phyloP scores from a whole-genome alignment of 2,888 invertebrate species.

The Tetrapedia diversipes region DNA sequence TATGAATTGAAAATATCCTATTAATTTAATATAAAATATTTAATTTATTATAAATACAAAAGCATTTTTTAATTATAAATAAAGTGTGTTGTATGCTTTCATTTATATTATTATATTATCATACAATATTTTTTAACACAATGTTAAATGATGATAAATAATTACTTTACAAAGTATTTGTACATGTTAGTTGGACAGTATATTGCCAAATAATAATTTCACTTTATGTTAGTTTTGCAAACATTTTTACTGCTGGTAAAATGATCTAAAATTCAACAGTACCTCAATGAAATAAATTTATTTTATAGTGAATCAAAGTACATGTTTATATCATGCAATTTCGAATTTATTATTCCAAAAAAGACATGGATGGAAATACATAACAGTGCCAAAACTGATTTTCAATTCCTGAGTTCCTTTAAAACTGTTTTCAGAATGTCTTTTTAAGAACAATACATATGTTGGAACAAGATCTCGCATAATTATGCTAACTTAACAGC shows the following conservation, averaged over 20 bases:
- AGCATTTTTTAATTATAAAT: slow-evolving; percentile 37
- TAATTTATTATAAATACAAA: slow-evolving; percentile 45
- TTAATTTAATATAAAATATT: slow-evolving; percentile 31
- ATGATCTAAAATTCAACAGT: slow-evolving; percentile 31
- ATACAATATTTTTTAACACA: slow-evolving; percentile 32
- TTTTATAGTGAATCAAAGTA: slow-evolving; percentile 66
- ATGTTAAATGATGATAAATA: slow-evolving; percentile 68
- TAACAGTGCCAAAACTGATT: slow-evolving; percentile 60
- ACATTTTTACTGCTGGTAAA: slow-evolving; percentile 44
- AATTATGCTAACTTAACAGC: slow-evolving; percentile 73
- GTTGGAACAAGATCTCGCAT: slow-evolving; percentile 50
- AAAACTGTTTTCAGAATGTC: slow-evolving; percentile 38
- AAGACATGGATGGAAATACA: slow-evolving; percentile 43
- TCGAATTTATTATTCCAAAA: slow-evolving; percentile 52
- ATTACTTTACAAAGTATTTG: slow-evolving; percentile 70
- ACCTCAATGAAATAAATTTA: slow-evolving; percentile 53
- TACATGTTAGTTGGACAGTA: slow-evolving; percentile 64
- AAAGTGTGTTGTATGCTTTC: slow-evolving; percentile 29
- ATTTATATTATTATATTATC: slow-evolving; percentile 20
- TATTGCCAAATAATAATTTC: slow-evolving; percentile 60
- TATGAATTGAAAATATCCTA: slow-evolving; percentile 45
- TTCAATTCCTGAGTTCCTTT: slow-evolving; percentile 68
- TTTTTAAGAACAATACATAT: slow-evolving; percentile 53
- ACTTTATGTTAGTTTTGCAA: slow-evolving; percentile 32
- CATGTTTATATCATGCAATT: slow-evolving; percentile 49